Evolutionary conservation across 2,113 vertebrate species (phyloP).

Genomic region (Cryptotis parvus): DNA sequence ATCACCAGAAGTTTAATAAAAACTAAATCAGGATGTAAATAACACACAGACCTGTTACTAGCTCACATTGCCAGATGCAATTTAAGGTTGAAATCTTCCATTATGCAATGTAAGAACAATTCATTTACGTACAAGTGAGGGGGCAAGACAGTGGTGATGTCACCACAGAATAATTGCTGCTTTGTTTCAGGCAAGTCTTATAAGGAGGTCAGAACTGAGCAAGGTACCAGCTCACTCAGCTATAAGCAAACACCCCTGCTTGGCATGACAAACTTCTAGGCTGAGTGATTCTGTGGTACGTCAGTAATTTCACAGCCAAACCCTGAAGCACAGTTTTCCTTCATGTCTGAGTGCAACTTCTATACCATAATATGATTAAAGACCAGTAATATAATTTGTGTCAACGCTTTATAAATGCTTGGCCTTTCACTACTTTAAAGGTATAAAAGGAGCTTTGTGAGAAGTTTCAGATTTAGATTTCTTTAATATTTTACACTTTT

Average conservation of each 20-base stretch:
- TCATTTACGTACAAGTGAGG: not conserved
- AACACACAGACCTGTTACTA: not conserved
- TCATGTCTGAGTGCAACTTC: constrained; percentile 8
- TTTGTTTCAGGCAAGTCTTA: constrained; percentile 12
- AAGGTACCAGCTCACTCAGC: constrained; percentile 13
- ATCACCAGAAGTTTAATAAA: not conserved
- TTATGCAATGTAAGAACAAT: constrained; percentile 4
- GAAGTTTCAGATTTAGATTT: constrained; percentile 72
- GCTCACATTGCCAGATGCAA: not conserved
- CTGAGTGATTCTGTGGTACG: not conserved
- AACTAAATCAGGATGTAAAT: constrained; percentile 17
- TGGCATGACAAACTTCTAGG: not conserved
- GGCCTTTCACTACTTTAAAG: constrained; percentile 63
- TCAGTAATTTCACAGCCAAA: constrained; percentile 27
- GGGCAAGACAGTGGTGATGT: not conserved
- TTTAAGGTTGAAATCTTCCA: constrained; percentile 28
- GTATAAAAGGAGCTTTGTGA: constrained; percentile 81
- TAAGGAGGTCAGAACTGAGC: constrained; percentile 34
- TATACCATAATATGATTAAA: constrained; percentile 59
- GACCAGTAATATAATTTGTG: not conserved
- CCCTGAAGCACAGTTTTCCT: not conserved
- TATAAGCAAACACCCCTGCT: not conserved
- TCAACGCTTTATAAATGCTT: constrained; percentile 43
- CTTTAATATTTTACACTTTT: constrained; percentile 80
- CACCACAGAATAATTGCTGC: constrained; percentile 37